Evolutionary conservation across 2,113 vertebrate species (phyloP).

Genomic region (Thryonomys swinderianus): DNA sequence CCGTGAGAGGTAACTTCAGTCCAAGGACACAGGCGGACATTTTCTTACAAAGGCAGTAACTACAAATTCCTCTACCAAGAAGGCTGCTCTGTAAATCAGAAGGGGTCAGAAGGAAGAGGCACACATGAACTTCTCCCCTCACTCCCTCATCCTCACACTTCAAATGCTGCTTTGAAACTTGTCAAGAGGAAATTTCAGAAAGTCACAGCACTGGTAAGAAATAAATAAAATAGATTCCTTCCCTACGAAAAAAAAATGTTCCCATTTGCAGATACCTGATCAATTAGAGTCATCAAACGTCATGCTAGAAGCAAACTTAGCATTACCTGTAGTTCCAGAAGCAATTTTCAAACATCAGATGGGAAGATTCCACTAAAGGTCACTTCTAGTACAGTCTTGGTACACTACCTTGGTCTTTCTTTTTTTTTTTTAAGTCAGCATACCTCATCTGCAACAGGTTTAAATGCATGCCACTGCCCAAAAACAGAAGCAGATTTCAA

Average conservation of each 20-base stretch:
- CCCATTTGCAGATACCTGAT: conserved; percentile 51
- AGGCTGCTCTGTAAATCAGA: not conserved
- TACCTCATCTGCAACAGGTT: conserved; percentile 18
- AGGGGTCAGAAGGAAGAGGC: not conserved
- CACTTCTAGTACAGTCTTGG: conserved; percentile 27
- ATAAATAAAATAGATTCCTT: not conserved
- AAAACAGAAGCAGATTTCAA: conserved; percentile 22
- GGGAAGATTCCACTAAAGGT: conserved; percentile 56
- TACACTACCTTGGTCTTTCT: not conserved
- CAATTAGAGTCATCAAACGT: conserved; percentile 29
- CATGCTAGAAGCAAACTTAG: conserved; percentile 8
- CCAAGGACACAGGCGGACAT: conserved; percentile 62
- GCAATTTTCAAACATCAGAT: not conserved
- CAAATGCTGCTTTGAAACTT: conserved; percentile 46
- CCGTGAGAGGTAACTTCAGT: conserved; percentile 54
- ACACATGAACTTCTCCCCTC: not conserved
- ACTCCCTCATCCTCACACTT: not conserved
- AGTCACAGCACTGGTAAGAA: conserved; percentile 38
- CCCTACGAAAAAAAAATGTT: conserved; percentile 46
- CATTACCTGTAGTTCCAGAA: conserved; percentile 20
- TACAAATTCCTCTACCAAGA: conserved; percentile 66
- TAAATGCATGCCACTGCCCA: not conserved
- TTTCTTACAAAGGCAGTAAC: conserved; percentile 61
- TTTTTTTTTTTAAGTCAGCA: not conserved
- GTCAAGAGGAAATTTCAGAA: conserved; percentile 63